Base-by-base conservation (phyloP, 2,797 vertebrate species). In the Danio kyathit region DNA sequence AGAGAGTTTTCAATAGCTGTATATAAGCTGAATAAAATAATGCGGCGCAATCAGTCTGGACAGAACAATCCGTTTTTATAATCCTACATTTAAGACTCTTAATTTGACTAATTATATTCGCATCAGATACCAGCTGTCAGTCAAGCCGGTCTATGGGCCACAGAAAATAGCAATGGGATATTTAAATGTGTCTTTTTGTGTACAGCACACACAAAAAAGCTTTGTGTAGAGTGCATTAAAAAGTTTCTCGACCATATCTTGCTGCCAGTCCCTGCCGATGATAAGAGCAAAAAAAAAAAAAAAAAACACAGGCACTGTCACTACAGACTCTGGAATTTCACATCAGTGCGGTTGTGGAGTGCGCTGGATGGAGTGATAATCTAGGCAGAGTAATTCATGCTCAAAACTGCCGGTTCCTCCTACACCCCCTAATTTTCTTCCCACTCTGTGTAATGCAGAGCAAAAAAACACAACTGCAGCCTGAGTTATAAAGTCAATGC, bases 381-480 rank as follows among this genome's bases (percentile, higher is more conserved):
- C 79, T 56, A 79, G 70, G 79, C 74, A 74, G 80, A 69, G 78
- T 81, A 79, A 84, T 83, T 81, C 44, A 57, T 40, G 59, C 43
- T 56, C 73, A 57, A 64, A 76, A 76, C 41, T 17, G n/a, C 16
- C 48, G 29, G 54, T 43, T 41, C 29, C 59, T 69, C 16, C 57
- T 71, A 73, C 65, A 41, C 56, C 65, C 56, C 19, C 49, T 60
- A 52, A 66, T 59, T 40, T 69, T 69, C 79, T 74, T 13, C 38
- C 17, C 13, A 52, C 44, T 54, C 29, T 65, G 54, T 54, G 48
- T 48, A 79, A 82, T 19, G 48, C 60, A 60, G 72, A 81, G 19
- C 21, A 65, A 80, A 70, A 79, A 78, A 72, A 29, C 29, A 29
- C 29, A 29, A 69, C 64, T 72, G 52, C 76, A 73, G 82, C 43